Evolutionary conservation across 2,888 invertebrate genomes (phyloP).

Genomic region (Lasioglossum calceatum): DNA sequence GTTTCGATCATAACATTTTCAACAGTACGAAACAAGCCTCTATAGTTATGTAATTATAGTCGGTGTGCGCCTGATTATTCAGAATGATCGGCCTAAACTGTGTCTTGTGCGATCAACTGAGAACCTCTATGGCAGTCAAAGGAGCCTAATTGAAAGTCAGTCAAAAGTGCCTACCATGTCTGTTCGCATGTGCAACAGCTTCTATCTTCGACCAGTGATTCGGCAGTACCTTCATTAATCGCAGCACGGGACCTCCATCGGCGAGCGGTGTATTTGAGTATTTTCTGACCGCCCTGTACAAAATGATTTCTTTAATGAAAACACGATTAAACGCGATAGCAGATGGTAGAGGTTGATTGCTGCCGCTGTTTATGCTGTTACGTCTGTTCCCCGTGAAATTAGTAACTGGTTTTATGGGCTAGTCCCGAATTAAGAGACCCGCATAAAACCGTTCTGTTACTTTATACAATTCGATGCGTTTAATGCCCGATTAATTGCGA

Average conservation of each 20-base stretch:
- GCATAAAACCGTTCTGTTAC: background rate
- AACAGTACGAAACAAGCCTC: background rate
- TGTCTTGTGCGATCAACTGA: slow-evolving; percentile 37
- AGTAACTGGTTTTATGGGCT: slow-evolving; percentile 4
- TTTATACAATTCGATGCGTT: slow-evolving; percentile 5
- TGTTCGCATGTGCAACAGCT: slow-evolving; percentile 63
- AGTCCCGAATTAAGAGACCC: background rate
- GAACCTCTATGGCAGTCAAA: slow-evolving; percentile 59
- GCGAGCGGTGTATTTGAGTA: slow-evolving; percentile 71
- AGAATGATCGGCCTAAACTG: background rate
- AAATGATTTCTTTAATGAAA: slow-evolving; percentile 75
- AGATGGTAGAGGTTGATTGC: slow-evolving; percentile 61
- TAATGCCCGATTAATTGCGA: background rate
- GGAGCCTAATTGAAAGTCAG: slow-evolving; percentile 74
- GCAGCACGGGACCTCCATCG: slow-evolving; percentile 72
- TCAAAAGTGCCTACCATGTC: slow-evolving; percentile 62
- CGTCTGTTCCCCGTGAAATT: slow-evolving; percentile 22
- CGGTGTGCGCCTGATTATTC: background rate
- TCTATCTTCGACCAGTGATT: slow-evolving; percentile 71
- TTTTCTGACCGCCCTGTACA: slow-evolving; percentile 67
- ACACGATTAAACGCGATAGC: slow-evolving; percentile 74
- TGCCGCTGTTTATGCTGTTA: slow-evolving; percentile 17
- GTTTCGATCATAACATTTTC: slow-evolving; percentile 5
- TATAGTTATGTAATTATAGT: slow-evolving; percentile 6
- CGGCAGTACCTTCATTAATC: slow-evolving; percentile 77